Evolutionary conservation across 2,113 vertebrate genomes (phyloP).

Genomic region (Australoheros scitulus): DNA sequence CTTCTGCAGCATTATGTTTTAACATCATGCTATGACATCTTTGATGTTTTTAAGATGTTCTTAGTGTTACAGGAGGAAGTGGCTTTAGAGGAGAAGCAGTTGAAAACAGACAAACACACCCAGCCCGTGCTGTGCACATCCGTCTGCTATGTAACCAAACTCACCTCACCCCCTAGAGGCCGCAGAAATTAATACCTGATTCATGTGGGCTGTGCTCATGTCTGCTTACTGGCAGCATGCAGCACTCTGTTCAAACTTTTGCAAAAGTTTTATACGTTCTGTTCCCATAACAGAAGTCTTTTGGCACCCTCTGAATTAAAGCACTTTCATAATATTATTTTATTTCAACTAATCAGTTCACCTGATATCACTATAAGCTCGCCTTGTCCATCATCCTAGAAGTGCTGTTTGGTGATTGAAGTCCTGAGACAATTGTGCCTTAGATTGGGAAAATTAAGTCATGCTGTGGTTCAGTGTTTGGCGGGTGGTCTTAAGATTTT

Average conservation of each 20-base stretch:
- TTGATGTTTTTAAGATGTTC: slow-evolving; percentile 12
- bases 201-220: not conserved
- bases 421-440: not conserved
- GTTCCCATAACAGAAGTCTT: not conserved
- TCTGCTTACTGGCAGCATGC: not conserved
- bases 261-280: not conserved
- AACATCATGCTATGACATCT: slow-evolving; percentile 30
- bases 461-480: not conserved
- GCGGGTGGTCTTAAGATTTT: slow-evolving; percentile 48
- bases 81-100: slow-evolving; percentile 26
- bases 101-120: slow-evolving; percentile 30
- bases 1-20: not conserved
- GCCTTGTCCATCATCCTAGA: not conserved
- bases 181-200: not conserved
- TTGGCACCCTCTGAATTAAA: not conserved
- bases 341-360: not conserved
- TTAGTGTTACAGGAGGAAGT: slow-evolving; percentile 45
- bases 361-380: not conserved
- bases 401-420: not conserved
- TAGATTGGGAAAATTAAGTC: slow-evolving; percentile 3
- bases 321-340: not conserved
- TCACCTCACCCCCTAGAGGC: slow-evolving; percentile 42
- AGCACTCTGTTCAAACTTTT: not conserved
- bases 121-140: not conserved
- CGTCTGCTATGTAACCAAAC: not conserved